Conservation (phyloP, 1,140 invertebrate genomes). For the Mactra quadrangularis region DNA sequence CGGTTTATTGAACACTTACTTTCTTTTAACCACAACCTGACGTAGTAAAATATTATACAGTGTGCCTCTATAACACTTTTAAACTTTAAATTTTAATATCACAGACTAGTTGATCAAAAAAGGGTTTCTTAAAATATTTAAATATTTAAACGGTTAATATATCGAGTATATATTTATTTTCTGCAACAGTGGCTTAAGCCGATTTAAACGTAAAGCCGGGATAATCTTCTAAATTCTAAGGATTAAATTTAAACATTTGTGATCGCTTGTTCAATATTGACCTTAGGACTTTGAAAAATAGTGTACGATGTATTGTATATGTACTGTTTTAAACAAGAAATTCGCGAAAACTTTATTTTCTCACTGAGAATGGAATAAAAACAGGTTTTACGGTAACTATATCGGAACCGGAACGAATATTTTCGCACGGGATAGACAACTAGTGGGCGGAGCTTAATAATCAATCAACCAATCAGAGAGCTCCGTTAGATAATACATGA, state of each 20-base stretch:
- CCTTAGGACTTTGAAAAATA: not conserved
- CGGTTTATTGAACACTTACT: conserved; percentile 48
- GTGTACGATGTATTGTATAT: not conserved
- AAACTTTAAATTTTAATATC: too few relatives aligned
- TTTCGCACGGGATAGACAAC: not conserved
- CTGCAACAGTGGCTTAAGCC: conserved; percentile 20
- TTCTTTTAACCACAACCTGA: not conserved
- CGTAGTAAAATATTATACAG: too few relatives aligned
- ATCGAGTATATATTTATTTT: not conserved
- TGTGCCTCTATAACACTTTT: too few relatives aligned
- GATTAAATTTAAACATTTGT: conserved; percentile 25
- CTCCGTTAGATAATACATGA: conserved; percentile 4
- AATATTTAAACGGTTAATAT: not conserved
- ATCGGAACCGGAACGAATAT: not conserved
- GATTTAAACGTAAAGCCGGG: conserved; percentile 1
- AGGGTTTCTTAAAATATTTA: conserved; percentile 23
- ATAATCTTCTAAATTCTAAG: conserved; percentile 32
- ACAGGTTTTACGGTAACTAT: conserved; percentile 3
- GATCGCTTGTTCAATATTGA: conserved; percentile 23
- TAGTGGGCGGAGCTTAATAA: conserved; percentile 8
- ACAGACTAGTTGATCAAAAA: conserved; percentile 33
- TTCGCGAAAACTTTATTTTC: not conserved
- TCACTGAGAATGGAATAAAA: not conserved
- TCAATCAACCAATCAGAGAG: conserved; percentile 2
- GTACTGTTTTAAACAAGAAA: not conserved